A percentile compares a stretch with the other conserved stretches of the same genome.
Conservation (phyloP, 2,888 invertebrate species). For the Acronicta aceris region DNA sequence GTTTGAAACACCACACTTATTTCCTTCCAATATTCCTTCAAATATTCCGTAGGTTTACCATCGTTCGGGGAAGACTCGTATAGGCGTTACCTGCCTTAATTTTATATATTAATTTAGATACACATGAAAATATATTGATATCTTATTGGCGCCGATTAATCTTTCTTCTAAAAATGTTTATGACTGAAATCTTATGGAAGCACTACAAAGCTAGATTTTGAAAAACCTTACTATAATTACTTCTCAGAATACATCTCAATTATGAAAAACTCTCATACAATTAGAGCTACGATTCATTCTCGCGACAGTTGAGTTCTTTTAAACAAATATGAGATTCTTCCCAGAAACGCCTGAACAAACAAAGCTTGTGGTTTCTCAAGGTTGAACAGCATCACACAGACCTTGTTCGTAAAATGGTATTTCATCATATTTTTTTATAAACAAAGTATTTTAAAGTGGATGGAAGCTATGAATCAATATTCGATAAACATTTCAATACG, state of each 20-base stretch:
- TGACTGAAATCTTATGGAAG: too few species aligned
- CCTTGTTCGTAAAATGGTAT: conserved; percentile 23
- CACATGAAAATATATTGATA: too few species aligned
- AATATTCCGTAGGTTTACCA: too few species aligned
- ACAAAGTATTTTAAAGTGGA: conserved; percentile 2
- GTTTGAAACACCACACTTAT: too few species aligned
- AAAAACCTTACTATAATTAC: too few species aligned
- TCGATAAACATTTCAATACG: not conserved
- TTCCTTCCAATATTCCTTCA: too few species aligned
- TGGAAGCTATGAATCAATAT: conserved; percentile 2
- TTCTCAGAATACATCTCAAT: not conserved
- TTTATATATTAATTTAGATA: too few species aligned
- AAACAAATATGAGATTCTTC: conserved; percentile 49
- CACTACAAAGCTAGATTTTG: too few species aligned
- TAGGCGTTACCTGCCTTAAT: too few species aligned
- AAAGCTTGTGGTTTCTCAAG: conserved; percentile 47
- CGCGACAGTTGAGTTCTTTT: conserved; percentile 32
- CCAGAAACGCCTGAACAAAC: conserved; percentile 57
- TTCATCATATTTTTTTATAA: conserved; percentile 24
- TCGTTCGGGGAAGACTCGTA: too few species aligned
- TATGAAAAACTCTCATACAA: not conserved
- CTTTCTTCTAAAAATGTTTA: too few species aligned
- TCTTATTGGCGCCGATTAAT: too few species aligned
- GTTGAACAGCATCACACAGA: conserved; percentile 9
- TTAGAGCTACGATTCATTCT: not conserved